Evolutionary conservation across 37 sponge, comb jelly and placozoan species (phyloP).

Genomic region (Crambe crambe): DNA sequence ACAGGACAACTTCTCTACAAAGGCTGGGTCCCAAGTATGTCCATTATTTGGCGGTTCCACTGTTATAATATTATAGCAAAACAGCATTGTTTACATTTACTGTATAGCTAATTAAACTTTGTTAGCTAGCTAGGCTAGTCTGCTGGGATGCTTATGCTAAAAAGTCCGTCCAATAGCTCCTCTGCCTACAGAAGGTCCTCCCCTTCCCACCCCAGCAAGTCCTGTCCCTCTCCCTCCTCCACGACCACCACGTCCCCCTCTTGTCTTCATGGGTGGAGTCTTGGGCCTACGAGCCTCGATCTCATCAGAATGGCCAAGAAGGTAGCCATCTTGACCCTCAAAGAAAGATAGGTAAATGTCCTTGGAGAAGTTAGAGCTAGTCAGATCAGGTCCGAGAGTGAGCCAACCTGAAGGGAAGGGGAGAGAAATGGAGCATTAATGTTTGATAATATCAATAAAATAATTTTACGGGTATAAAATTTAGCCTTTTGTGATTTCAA

Average conservation of each 20-base stretch:
- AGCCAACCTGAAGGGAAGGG: slow-evolving; percentile 89
- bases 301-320: slow-evolving; percentile 66
- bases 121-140: background rate
- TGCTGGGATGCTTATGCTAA: background rate
- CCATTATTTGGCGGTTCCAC: too few species aligned
- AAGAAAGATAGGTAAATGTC: slow-evolving; percentile 74
- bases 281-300: slow-evolving; percentile 94
- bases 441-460: background rate
- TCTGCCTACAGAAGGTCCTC: slow-evolving; percentile 15
- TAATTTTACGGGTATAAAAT: too few species aligned
- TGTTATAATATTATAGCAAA: too few species aligned
- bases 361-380: slow-evolving; percentile 84
- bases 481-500: too few species aligned
- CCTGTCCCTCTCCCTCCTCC: slow-evolving; percentile 15
- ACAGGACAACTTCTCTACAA: too few species aligned
- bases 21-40: too few species aligned
- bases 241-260: slow-evolving; percentile 62
- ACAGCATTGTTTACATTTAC: too few species aligned
- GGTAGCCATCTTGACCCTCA: slow-evolving; percentile 57
- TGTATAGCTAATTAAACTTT: background rate
- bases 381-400: slow-evolving; percentile 87
- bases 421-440: too few species aligned
- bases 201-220: background rate
- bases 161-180: slow-evolving; percentile 31
- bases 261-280: slow-evolving; percentile 81